Evolutionary conservation across 2,797 vertebrate genomes (phyloP).

Genomic region (Oreochromis mossambicus): DNA sequence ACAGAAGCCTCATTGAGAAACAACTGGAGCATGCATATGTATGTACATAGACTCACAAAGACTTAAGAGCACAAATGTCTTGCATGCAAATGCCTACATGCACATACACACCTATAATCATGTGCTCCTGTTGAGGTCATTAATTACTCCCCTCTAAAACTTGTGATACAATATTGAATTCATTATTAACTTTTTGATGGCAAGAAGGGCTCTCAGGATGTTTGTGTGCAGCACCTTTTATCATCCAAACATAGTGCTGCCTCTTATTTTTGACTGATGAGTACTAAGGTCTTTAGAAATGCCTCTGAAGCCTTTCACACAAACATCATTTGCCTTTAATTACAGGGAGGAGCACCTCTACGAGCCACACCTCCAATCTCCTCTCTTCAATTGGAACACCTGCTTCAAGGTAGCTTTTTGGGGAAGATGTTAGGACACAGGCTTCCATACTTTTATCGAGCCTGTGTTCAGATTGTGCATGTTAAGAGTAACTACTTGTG

Average conservation of each 20-base stretch:
- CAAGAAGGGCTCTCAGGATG: accelerated
- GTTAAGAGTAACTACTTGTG: not conserved
- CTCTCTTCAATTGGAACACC: not conserved
- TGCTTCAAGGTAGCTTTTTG: not conserved
- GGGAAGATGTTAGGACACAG: not conserved
- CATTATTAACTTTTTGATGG: not conserved
- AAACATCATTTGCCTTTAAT: not conserved
- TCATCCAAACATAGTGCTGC: not conserved
- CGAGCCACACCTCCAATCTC: not conserved
- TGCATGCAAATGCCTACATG: not conserved
- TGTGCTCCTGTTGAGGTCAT: not conserved
- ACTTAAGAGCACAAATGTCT: too few species aligned
- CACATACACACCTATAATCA: not conserved
- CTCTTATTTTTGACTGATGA: not conserved
- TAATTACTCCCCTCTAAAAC: not conserved
- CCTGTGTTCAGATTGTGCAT: not conserved
- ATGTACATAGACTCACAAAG: not conserved
- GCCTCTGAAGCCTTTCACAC: not conserved
- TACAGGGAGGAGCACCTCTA: not conserved
- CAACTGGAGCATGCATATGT: not conserved
- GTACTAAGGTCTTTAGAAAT: not conserved
- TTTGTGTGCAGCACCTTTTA: accelerated
- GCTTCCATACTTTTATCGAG: accelerated
- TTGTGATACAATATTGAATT: not conserved
- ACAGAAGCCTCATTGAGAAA: slow-evolving; percentile 38